phyloP scores from a whole-genome alignment of 2,888 invertebrate species.

The Stenichneumon culpator region DNA sequence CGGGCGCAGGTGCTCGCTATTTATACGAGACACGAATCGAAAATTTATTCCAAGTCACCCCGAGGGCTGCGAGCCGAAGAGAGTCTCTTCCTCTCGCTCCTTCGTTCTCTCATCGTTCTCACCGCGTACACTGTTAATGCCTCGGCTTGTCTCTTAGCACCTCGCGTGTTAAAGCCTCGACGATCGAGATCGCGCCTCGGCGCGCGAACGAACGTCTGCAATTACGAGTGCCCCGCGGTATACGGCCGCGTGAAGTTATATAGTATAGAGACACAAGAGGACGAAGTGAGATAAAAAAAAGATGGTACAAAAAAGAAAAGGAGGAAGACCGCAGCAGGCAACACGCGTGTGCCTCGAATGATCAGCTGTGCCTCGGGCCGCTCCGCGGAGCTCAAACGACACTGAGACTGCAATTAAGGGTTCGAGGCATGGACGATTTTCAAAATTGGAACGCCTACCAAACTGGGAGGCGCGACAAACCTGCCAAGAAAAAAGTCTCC shows the following conservation, averaged over 20 bases:
- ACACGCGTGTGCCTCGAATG: constrained; percentile 28
- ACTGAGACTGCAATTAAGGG: constrained; percentile 30
- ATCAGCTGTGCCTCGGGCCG: constrained; percentile 16
- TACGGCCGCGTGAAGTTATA: constrained; percentile 54
- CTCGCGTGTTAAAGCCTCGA: constrained; percentile 59
- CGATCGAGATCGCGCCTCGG: constrained; percentile 59
- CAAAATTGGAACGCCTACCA: constrained; percentile 5
- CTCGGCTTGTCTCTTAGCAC: constrained; percentile 58
- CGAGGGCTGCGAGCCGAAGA: constrained; percentile 38
- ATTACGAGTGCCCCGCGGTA: constrained; percentile 61
- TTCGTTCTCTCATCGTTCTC: constrained; percentile 21
- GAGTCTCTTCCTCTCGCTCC: constrained; percentile 11
- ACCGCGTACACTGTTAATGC: constrained; percentile 10
- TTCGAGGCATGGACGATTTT: constrained; percentile 19
- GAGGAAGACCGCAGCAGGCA: constrained; percentile 16
- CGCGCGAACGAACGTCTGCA: constrained; percentile 49
- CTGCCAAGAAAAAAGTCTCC: neutral
- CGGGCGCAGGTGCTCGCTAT: constrained; percentile 53
- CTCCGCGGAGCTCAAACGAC: neutral
- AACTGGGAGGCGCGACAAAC: neutral
- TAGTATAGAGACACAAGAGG: constrained; percentile 19
- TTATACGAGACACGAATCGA: constrained; percentile 57
- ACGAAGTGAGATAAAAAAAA: constrained; percentile 17
- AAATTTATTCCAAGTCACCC: constrained; percentile 59
- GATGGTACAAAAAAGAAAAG: constrained; percentile 22